These are phyloP conservation scores for Luscinia megarhynchos DNA, from an alignment of 2,797 vertebrate species.

Conservation along the genomic window DNA sequence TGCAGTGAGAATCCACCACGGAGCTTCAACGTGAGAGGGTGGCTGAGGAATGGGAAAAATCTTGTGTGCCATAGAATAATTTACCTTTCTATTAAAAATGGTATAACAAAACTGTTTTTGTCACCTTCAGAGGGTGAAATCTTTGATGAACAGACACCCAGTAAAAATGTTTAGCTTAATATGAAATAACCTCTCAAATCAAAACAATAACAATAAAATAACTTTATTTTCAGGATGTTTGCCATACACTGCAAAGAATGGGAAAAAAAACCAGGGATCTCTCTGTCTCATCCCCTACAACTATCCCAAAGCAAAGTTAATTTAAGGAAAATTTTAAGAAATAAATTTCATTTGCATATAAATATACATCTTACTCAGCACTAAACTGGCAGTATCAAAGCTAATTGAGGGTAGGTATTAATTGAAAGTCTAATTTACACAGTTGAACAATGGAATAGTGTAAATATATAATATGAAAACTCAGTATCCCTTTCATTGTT, in stretches of 20 bases:
- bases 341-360: slow-evolving; percentile 48
- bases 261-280: neutral
- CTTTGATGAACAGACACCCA: neutral
- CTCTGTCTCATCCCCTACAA: neutral
- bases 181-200: neutral
- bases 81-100: neutral
- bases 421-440: slow-evolving; percentile 51
- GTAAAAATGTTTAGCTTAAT: neutral
- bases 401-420: neutral
- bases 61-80: neutral
- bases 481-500: neutral
- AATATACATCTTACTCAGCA: slow-evolving; percentile 53
- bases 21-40: neutral
- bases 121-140: neutral
- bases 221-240: neutral
- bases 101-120: neutral
- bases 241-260: neutral
- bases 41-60: neutral
- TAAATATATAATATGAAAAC: neutral
- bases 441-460: slow-evolving; percentile 18
- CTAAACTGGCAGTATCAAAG: slow-evolving; percentile 30
- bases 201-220: neutral
- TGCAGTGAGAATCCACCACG: neutral
- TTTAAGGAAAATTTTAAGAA: neutral
- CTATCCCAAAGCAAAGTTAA: neutral